phyloP scores from a whole-genome alignment of 2,113 vertebrate genomes.

The Atractosteus spatula region DNA sequence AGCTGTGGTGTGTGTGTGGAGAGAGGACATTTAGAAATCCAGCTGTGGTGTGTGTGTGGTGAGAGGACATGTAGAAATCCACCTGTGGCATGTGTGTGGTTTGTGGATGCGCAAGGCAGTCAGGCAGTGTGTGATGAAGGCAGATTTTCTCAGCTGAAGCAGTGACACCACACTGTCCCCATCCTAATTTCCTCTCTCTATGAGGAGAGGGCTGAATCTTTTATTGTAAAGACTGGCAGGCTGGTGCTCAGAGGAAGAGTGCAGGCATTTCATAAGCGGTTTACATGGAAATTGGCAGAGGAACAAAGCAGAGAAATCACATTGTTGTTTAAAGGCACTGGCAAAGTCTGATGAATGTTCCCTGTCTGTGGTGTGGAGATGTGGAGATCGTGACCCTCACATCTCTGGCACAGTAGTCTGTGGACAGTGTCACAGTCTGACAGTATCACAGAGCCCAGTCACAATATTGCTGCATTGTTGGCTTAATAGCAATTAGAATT shows the following conservation, averaged over 20 bases:
- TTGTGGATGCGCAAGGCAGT: conserved; percentile 41
- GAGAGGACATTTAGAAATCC: too few relatives aligned
- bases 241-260: background rate
- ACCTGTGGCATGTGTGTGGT: too few relatives aligned
- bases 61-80: too few relatives aligned
- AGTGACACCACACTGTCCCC: background rate
- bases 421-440: too few relatives aligned
- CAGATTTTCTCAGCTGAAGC: background rate
- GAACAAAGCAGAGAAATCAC: background rate
- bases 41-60: too few relatives aligned
- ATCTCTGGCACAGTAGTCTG: too few relatives aligned
- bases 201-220: background rate
- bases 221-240: background rate
- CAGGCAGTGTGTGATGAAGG: conserved; percentile 43
- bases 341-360: background rate
- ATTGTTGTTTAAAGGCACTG: background rate
- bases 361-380: background rate
- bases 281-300: conserved; percentile 1
- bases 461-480: background rate
- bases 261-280: background rate
- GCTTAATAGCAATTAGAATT: background rate
- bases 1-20: too few relatives aligned
- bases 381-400: background rate
- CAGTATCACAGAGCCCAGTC: too few relatives aligned
- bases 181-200: background rate